These are phyloP conservation scores for Procambarus virginalis DNA, from an alignment of 1,140 invertebrate genomes.

Conservation along the genomic window DNA sequence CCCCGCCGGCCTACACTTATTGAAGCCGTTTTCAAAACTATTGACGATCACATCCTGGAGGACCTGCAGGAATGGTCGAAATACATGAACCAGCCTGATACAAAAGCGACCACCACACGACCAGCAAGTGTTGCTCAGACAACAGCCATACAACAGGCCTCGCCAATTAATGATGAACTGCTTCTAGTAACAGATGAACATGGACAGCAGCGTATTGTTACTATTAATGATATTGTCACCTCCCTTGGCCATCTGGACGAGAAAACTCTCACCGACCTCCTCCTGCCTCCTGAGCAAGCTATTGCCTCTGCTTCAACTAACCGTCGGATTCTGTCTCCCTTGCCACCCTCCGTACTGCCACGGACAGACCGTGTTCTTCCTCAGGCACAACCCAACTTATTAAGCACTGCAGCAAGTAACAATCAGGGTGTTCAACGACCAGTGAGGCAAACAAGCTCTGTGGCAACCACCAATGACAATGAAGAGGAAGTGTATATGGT, in stretches of 20 bases:
- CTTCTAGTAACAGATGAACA: slow-evolving; percentile 32
- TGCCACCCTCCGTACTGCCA: background rate
- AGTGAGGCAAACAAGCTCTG: slow-evolving; percentile 26
- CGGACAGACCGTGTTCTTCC: background rate
- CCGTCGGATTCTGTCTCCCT: background rate
- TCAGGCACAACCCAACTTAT: background rate
- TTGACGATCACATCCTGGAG: slow-evolving; percentile 37
- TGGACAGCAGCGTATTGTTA: slow-evolving; percentile 37
- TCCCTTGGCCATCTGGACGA: slow-evolving; percentile 47
- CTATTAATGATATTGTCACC: slow-evolving; percentile 40
- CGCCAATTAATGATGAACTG: background rate
- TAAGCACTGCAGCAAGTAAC: background rate
- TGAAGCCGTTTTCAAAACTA: slow-evolving; percentile 32
- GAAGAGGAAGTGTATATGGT: slow-evolving; percentile 24
- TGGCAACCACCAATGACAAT: background rate
- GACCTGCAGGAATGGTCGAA: slow-evolving; percentile 38
- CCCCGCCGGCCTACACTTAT: slow-evolving; percentile 28
- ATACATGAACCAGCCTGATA: background rate
- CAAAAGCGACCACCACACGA: background rate
- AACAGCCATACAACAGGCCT: background rate
- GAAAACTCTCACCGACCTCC: slow-evolving; percentile 24
- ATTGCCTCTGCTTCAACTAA: background rate
- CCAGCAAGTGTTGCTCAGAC: background rate
- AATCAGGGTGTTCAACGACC: background rate
- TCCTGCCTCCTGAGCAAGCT: slow-evolving; percentile 19